A percentile compares a stretch with the other conserved stretches of the same genome.
These are phyloP conservation scores for Pteria penguin DNA, from an alignment of 2,888 invertebrate genomes.

Conservation along the genomic window DNA sequence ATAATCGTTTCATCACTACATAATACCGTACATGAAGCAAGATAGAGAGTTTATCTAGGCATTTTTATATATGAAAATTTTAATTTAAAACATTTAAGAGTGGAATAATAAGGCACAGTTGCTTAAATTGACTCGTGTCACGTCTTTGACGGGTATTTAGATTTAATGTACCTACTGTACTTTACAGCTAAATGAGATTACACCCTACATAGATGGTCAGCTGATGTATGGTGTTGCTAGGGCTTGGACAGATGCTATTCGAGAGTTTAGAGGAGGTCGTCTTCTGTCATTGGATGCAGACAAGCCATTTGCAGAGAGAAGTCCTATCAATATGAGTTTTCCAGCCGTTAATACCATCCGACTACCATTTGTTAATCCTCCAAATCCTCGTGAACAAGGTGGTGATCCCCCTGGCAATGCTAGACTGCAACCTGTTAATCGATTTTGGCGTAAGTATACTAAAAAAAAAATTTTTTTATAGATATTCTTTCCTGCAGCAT, in stretches of 20 bases:
- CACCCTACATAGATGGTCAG: slow-evolving; percentile 99
- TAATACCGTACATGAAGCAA: too few species aligned
- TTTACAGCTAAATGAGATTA: slow-evolving; percentile 90
- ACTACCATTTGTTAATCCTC: slow-evolving; percentile 63
- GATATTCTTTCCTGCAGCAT: too few species aligned
- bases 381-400: slow-evolving; percentile 77
- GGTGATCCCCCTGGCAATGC: background rate
- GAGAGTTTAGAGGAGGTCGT: slow-evolving; percentile 87
- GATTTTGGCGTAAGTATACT: background rate
- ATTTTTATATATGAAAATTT: too few species aligned
- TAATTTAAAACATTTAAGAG: too few species aligned
- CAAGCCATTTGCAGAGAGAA: too few species aligned
- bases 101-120: too few species aligned
- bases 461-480: too few species aligned
- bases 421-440: background rate
- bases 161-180: too few species aligned
- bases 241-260: slow-evolving; percentile 97
- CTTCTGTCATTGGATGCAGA: slow-evolving; percentile 81
- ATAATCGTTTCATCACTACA: too few species aligned
- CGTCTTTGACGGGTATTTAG: too few species aligned
- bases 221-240: slow-evolving; percentile 98
- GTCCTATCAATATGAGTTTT: slow-evolving; percentile 51
- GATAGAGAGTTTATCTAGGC: too few species aligned
- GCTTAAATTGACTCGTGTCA: too few species aligned
- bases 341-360: slow-evolving; percentile 61